Evolutionary conservation across 2,888 invertebrate genomes (phyloP).

Genomic region (Incurvaria masculella): DNA sequence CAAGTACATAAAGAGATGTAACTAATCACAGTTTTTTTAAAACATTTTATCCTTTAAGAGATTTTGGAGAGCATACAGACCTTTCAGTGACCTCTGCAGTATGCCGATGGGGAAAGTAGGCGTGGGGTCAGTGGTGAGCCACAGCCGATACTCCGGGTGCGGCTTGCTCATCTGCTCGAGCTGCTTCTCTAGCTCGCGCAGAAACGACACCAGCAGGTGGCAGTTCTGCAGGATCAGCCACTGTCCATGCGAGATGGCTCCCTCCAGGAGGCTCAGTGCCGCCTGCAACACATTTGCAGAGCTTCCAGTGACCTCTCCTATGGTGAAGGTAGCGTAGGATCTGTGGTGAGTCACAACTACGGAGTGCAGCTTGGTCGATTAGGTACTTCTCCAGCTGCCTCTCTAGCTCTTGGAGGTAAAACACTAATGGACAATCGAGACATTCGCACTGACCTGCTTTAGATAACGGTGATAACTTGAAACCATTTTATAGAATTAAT

Average conservation of each 20-base stretch:
- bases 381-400: no score
- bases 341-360: no score
- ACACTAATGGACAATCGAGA: no score
- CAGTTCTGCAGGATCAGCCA: constrained; percentile 95
- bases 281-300: constrained; percentile 52
- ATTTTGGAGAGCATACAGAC: constrained; percentile 26
- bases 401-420: no score
- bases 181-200: constrained; percentile 77
- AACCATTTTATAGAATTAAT: no score
- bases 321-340: no score
- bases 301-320: no score
- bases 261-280: constrained; percentile 66
- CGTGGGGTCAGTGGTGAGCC: constrained; percentile 90
- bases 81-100: constrained; percentile 80
- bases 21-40: constrained; percentile 4
- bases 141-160: constrained; percentile 87
- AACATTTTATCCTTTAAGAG: no score
- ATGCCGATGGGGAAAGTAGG: constrained; percentile 87
- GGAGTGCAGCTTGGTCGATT: no score
- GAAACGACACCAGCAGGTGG: constrained; percentile 77
- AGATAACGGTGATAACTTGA: no score
- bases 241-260: constrained; percentile 71
- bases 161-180: constrained; percentile 76
- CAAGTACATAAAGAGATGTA: constrained; percentile 17
- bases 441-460: no score